Conservation (phyloP, 1,140 invertebrate genomes). For the Melitaea cinxia region DNA sequence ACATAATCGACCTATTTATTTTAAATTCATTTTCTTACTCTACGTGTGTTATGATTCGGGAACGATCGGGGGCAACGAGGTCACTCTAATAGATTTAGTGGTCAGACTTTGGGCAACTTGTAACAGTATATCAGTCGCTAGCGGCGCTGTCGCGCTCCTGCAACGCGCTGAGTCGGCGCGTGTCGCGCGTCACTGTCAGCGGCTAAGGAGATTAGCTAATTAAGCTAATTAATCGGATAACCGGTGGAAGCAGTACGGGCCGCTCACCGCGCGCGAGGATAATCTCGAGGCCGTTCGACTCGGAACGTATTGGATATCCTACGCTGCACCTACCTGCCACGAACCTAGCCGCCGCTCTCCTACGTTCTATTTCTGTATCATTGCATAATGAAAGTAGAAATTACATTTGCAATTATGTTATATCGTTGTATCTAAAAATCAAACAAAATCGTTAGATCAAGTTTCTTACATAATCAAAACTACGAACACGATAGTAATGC, state of each 20-base stretch:
- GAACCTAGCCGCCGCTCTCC: no score
- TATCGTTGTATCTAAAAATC: no score
- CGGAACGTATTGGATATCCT: not conserved
- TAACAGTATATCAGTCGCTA: not conserved
- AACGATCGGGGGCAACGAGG: no score
- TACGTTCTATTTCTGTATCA: no score
- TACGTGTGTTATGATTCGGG: not conserved
- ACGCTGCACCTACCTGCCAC: not conserved
- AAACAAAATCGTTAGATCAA: no score
- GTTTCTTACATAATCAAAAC: no score
- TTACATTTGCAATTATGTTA: no score
- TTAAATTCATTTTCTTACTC: not conserved
- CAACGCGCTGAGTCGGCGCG: slow-evolving; percentile 9
- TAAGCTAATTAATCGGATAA: slow-evolving; percentile 49
- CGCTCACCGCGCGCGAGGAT: slow-evolving; percentile 2
- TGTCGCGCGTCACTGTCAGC: slow-evolving; percentile 21
- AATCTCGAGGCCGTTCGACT: slow-evolving; percentile 11
- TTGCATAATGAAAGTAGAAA: no score
- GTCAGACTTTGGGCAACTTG: no score
- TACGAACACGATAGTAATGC: no score
- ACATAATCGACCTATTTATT: not conserved
- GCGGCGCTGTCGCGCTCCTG: not conserved
- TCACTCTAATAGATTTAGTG: no score
- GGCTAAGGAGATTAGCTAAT: slow-evolving; percentile 49
- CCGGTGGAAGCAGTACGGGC: slow-evolving; percentile 20